Conservation (phyloP, 2,797 vertebrate genomes). For the Spea hammondii region DNA sequence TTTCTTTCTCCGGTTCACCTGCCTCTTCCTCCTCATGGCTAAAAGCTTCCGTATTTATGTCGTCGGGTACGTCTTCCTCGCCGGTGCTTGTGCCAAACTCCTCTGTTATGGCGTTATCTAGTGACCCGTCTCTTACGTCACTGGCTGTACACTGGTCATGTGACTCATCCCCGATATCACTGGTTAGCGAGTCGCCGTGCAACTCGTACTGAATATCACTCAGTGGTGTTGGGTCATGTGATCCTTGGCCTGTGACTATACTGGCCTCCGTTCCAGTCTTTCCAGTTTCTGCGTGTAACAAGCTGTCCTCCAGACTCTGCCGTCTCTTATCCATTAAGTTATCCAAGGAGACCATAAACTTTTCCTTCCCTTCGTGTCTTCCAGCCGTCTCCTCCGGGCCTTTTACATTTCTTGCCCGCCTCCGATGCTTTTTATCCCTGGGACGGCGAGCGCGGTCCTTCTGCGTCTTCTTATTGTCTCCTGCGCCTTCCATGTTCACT, state of each 20-base stretch:
- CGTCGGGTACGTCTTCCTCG: neutral
- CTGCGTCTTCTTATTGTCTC: neutral
- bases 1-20: neutral
- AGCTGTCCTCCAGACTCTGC: neutral
- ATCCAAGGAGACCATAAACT: slow-evolving; percentile 1
- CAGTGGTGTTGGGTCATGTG: neutral
- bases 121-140: neutral
- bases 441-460: neutral
- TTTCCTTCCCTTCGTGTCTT: neutral
- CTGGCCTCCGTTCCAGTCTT: slow-evolving; percentile 6
- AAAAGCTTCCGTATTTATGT: too few species aligned
- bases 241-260: slow-evolving; percentile 1
- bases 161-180: neutral
- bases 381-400: neutral
- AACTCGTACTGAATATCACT: neutral
- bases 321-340: neutral
- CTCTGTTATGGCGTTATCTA: neutral
- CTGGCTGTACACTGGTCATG: neutral
- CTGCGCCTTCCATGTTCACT: slow-evolving; percentile 26
- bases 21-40: neutral
- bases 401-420: neutral
- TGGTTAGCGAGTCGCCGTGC: neutral
- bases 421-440: too few species aligned
- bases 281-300: slow-evolving; percentile 3
- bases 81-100: neutral